These are phyloP conservation scores for Notechis scutatus DNA, from an alignment of 2,113 vertebrate species.

Conservation along the genomic window DNA sequence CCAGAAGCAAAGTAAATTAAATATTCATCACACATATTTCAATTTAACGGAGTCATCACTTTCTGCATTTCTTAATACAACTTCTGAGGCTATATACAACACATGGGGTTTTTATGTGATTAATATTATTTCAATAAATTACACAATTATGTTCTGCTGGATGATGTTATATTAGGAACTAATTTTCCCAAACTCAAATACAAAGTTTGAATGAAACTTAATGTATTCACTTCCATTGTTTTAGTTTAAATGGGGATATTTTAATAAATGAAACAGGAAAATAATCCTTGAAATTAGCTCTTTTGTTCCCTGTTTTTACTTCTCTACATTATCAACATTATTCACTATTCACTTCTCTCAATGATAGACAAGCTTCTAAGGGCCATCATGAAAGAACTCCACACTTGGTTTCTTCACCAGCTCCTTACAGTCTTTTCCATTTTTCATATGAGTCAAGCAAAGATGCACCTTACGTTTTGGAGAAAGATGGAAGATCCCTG, in stretches of 20 bases:
- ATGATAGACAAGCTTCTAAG: not conserved
- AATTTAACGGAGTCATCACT: constrained; percentile 22
- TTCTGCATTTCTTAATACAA: constrained; percentile 37
- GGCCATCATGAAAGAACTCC: not conserved
- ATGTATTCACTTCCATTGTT: not conserved
- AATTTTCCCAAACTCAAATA: not conserved
- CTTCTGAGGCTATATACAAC: not conserved
- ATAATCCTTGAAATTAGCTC: not conserved
- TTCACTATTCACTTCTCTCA: not conserved
- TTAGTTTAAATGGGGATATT: not conserved
- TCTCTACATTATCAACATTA: not conserved
- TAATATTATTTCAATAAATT: not conserved
- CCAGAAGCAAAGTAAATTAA: constrained; percentile 42
- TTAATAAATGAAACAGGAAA: not conserved
- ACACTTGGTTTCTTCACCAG: not conserved
- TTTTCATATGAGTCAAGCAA: not conserved
- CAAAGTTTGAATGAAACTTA: not conserved
- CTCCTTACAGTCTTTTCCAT: not conserved
- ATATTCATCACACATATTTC: constrained; percentile 31
- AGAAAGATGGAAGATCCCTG: not conserved
- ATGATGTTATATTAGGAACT: not conserved
- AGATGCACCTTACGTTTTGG: not conserved
- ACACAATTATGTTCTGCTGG: not conserved
- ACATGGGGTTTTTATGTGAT: constrained; percentile 30
- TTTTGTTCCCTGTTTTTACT: not conserved